phyloP scores from a whole-genome alignment of 2,113 vertebrate species.

The Montifringilla adamsi region DNA sequence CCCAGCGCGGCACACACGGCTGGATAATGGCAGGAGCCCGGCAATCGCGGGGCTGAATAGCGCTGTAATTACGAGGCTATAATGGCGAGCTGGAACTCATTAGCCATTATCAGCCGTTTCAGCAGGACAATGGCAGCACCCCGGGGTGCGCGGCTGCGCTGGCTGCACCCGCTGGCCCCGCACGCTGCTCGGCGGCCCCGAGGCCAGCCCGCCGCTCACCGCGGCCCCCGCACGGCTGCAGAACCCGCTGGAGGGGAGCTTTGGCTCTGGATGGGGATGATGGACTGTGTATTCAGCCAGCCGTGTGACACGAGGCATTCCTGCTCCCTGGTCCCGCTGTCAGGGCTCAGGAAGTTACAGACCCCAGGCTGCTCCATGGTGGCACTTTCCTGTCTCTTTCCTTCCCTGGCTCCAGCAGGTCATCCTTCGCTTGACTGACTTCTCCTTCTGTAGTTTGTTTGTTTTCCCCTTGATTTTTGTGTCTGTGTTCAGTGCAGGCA shows the following conservation, averaged over 20 bases:
- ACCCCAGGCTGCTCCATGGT: background rate
- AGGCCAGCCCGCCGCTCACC: background rate
- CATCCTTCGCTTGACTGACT: background rate
- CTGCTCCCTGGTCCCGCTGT: background rate
- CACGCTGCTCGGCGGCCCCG: background rate
- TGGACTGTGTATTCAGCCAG: background rate
- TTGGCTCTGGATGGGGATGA: background rate
- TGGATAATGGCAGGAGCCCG: conserved; percentile 51
- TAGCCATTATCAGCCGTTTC: conserved; percentile 61
- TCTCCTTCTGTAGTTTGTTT: background rate
- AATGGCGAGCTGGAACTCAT: conserved; percentile 57
- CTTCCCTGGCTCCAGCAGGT: background rate
- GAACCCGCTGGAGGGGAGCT: background rate
- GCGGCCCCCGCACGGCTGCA: background rate
- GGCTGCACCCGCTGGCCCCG: background rate
- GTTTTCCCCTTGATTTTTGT: background rate
- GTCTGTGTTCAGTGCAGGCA: background rate
- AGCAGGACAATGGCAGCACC: conserved; percentile 31
- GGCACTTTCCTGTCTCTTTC: too few relatives aligned
- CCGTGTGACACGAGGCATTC: accelerated
- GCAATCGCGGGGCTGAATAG: conserved; percentile 54
- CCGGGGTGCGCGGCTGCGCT: conserved; percentile 14
- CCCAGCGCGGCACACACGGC: conserved; percentile 28
- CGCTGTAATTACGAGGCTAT: conserved; percentile 42
- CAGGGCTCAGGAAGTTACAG: background rate